These are phyloP conservation scores for Tuta absoluta DNA, from an alignment of 2,888 invertebrate genomes.

Conservation along the genomic window DNA sequence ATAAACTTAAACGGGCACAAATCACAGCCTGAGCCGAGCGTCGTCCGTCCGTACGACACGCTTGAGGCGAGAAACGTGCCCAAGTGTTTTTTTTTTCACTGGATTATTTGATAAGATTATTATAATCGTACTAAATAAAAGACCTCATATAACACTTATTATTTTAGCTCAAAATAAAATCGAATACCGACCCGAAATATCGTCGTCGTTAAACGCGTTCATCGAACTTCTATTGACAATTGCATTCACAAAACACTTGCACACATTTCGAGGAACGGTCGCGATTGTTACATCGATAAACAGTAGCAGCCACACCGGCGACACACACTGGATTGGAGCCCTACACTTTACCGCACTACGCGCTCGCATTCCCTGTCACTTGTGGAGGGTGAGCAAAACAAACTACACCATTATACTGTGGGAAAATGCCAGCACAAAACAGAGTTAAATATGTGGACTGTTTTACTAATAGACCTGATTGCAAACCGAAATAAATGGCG, in stretches of 20 bases:
- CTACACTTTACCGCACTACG: conserved; percentile 52
- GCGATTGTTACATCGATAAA: conserved; percentile 51
- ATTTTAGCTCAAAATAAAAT: conserved; percentile 27
- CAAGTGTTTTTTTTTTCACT: conserved; percentile 43
- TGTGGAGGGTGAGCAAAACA: conserved; percentile 65
- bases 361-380: conserved; percentile 47
- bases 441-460: conserved; percentile 53
- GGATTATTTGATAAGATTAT: conserved; percentile 61
- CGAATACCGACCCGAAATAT: conserved; percentile 59
- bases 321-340: conserved; percentile 54
- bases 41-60: conserved; percentile 55
- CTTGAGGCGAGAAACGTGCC: conserved; percentile 48
- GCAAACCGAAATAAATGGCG: conserved; percentile 12
- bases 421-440: conserved; percentile 69
- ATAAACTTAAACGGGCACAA: conserved; percentile 46
- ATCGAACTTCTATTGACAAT: conserved; percentile 55
- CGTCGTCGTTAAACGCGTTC: conserved; percentile 58
- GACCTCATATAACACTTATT: conserved; percentile 46
- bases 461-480: conserved; percentile 38
- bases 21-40: conserved; percentile 53
- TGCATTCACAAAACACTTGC: conserved; percentile 40
- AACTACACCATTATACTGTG: conserved; percentile 72
- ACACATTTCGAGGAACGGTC: conserved; percentile 44
- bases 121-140: conserved; percentile 40
- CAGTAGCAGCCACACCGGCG: conserved; percentile 55